Conservation (phyloP, 2,113 vertebrate genomes). For the Synchiropus splendidus region DNA sequence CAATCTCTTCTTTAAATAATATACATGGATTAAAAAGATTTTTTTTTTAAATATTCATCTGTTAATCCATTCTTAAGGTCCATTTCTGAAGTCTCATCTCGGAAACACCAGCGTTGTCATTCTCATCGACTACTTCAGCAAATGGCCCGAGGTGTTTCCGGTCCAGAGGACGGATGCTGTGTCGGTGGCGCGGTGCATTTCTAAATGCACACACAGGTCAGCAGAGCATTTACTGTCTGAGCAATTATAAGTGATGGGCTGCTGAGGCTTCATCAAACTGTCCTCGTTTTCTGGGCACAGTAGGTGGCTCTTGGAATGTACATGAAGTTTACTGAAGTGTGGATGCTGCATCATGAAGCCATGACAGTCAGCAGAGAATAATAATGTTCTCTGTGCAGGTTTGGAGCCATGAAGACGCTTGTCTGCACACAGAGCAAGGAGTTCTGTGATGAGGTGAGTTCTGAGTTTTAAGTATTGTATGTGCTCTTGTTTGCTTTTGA, state of each 20-base stretch:
- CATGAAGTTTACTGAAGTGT: no score
- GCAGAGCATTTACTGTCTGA: background rate
- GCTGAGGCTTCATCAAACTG: no score
- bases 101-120: slow-evolving; percentile 67
- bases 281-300: no score
- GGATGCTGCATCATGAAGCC: no score
- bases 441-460: slow-evolving; percentile 81
- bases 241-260: no score
- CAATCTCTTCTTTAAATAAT: background rate
- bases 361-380: no score
- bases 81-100: slow-evolving; percentile 71
- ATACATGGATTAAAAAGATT: background rate
- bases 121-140: slow-evolving; percentile 78
- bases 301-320: no score
- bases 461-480: no score
- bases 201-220: slow-evolving; percentile 78
- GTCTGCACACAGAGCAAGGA: slow-evolving; percentile 66
- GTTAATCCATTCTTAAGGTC: slow-evolving; percentile 55
- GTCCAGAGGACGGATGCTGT: slow-evolving; percentile 71
- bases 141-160: slow-evolving; percentile 82
- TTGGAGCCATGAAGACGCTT: slow-evolving; percentile 75
- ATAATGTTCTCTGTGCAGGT: slow-evolving; percentile 56
- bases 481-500: no score
- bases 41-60: background rate
- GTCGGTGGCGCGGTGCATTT: slow-evolving; percentile 74